phyloP scores from a whole-genome alignment of 2,888 invertebrate genomes.

The Eupithecia centaureata region DNA sequence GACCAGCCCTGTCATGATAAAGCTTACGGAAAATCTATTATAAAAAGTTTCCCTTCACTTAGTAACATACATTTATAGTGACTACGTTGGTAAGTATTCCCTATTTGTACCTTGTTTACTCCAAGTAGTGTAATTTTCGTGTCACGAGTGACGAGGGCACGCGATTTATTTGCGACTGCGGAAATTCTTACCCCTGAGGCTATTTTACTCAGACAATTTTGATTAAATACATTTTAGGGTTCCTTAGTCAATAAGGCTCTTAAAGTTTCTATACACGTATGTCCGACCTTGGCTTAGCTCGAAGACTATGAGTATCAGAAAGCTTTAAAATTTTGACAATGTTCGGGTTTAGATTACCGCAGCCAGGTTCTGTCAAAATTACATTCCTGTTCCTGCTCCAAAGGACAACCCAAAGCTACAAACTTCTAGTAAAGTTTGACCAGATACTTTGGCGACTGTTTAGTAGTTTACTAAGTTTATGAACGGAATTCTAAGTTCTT shows the following conservation, averaged over 20 bases:
- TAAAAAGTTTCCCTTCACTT: not conserved
- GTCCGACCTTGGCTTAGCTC: no score
- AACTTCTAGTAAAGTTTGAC: not conserved
- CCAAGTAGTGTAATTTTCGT: conserved; percentile 14
- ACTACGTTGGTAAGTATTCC: not conserved
- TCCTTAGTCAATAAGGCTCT: no score
- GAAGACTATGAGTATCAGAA: no score
- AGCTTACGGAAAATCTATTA: conserved; percentile 2
- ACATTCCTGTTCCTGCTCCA: no score
- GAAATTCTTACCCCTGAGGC: not conserved
- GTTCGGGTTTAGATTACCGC: no score
- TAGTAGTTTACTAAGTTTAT: conserved; percentile 2
- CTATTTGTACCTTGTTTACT: conserved; percentile 5
- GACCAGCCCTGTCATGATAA: not conserved
- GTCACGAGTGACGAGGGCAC: conserved; percentile 11
- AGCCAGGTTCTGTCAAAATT: not conserved
- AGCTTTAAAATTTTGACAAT: no score
- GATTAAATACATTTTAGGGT: no score
- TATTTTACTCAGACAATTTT: conserved; percentile 6
- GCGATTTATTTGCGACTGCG: conserved; percentile 8
- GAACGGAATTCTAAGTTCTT: conserved; percentile 3
- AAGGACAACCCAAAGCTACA: no score
- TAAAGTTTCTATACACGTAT: no score
- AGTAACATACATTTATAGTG: not conserved
- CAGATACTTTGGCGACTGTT: conserved; percentile 5